phyloP scores from a whole-genome alignment of 1,140 invertebrate genomes.

The Laupala kohalensis region DNA sequence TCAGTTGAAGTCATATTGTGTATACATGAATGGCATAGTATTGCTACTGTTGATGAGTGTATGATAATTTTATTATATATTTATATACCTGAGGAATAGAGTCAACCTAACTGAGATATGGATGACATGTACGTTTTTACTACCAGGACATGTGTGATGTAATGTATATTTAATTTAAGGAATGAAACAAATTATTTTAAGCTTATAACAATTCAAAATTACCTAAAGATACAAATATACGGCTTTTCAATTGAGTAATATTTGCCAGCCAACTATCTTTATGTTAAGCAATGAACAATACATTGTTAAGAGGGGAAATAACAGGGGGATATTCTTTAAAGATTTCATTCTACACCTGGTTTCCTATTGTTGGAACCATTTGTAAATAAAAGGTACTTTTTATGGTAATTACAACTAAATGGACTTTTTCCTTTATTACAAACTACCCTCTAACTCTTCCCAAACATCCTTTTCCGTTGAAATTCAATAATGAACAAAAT shows the following conservation, averaged over 20 bases:
- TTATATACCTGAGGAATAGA: conserved; percentile 1
- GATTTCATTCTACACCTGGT: conserved; percentile 1
- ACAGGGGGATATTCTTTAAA: conserved; percentile 4
- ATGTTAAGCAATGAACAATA: background rate
- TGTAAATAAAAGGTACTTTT: conserved; percentile 13
- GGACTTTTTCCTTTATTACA: background rate
- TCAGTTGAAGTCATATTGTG: background rate
- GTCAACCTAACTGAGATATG: background rate
- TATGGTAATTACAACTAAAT: background rate
- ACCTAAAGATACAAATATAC: background rate
- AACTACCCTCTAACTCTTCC: background rate
- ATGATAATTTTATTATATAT: conserved; percentile 5
- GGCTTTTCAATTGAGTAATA: background rate
- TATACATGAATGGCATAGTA: background rate
- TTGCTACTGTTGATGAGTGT: conserved; percentile 12
- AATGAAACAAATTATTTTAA: background rate
- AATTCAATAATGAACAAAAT: background rate
- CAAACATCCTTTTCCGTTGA: background rate
- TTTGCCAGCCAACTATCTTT: background rate
- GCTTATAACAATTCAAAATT: background rate
- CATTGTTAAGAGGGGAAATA: background rate
- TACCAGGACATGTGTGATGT: background rate
- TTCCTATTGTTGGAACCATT: conserved; percentile 11
- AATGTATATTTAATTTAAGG: background rate
- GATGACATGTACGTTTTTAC: background rate